Percentiles rank a stretch among this genome's conserved stretches.
These are phyloP conservation scores for Asobara japonica DNA, from an alignment of 1,140 invertebrate genomes.

Conservation along the genomic window DNA sequence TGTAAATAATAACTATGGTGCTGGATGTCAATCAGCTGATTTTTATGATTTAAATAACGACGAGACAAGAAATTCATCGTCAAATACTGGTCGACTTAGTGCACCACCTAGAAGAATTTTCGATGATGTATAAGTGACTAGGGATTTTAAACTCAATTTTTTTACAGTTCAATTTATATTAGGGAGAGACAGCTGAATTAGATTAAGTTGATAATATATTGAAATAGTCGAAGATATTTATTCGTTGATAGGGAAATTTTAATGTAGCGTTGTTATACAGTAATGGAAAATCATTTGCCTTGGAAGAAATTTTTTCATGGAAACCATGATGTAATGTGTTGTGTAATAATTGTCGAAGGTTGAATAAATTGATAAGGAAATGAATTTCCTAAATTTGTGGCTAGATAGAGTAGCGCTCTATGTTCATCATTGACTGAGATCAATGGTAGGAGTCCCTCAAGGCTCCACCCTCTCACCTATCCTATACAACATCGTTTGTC, in stretches of 20 bases:
- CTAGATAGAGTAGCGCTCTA: too few relatives aligned
- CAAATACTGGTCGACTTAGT: slow-evolving; percentile 63
- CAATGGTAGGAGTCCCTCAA: too few relatives aligned
- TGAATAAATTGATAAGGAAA: background rate
- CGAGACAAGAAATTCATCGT: slow-evolving; percentile 46
- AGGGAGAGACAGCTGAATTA: background rate
- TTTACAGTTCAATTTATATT: background rate
- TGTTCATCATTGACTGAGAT: too few relatives aligned
- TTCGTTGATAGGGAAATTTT: background rate
- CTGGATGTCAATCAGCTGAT: slow-evolving; percentile 54
- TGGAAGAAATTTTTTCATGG: background rate
- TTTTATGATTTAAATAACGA: slow-evolving; percentile 56
- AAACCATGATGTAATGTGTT: background rate
- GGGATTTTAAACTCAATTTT: background rate
- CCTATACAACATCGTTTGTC: too few relatives aligned
- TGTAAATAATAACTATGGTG: slow-evolving; percentile 61
- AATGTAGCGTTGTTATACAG: background rate
- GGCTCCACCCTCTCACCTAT: too few relatives aligned
- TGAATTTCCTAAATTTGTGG: too few relatives aligned
- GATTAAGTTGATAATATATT: background rate
- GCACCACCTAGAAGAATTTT: slow-evolving; percentile 83
- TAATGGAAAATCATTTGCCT: background rate
- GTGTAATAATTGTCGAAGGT: background rate
- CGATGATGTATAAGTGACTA: slow-evolving; percentile 77
- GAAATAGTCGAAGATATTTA: background rate